Conservation (phyloP, 2,797 vertebrate genomes). For the Oryzias sinensis region DNA sequence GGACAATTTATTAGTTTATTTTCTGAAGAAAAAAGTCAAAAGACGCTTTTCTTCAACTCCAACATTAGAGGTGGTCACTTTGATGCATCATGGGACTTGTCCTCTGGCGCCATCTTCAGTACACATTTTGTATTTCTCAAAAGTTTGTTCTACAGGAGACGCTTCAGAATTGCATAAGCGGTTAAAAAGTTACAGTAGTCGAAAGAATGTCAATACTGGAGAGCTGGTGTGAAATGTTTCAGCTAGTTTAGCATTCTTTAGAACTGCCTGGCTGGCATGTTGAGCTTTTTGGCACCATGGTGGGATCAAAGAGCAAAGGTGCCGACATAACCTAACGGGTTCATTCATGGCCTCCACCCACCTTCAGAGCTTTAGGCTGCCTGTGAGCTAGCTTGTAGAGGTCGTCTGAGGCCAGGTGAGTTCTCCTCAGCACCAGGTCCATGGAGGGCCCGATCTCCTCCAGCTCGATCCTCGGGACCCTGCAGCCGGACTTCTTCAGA, state of each 20-base stretch:
- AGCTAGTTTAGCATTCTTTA: too few species aligned
- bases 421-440: constrained; percentile 87
- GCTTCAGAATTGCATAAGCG: too few species aligned
- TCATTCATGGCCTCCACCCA: constrained; percentile 44
- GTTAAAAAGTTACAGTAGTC: too few species aligned
- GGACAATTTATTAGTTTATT: neutral
- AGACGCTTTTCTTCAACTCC: too few species aligned
- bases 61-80: too few species aligned
- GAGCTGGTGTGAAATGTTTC: too few species aligned
- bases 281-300: too few species aligned
- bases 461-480: constrained; percentile 90
- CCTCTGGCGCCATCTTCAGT: constrained; percentile 9
- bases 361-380: constrained; percentile 89
- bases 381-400: constrained; percentile 87
- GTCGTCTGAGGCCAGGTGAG: constrained; percentile 93
- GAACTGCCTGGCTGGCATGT: too few species aligned
- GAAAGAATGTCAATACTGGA: too few species aligned
- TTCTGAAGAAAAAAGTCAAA: neutral
- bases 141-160: too few species aligned
- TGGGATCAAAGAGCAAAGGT: too few species aligned
- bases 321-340: too few species aligned
- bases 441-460: constrained; percentile 94
- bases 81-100: neutral
- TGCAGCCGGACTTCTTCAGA: constrained; percentile 94
- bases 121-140: neutral